Evolutionary conservation across 1,140 invertebrate species (phyloP).

Genomic region (Drosophila simulans): DNA sequence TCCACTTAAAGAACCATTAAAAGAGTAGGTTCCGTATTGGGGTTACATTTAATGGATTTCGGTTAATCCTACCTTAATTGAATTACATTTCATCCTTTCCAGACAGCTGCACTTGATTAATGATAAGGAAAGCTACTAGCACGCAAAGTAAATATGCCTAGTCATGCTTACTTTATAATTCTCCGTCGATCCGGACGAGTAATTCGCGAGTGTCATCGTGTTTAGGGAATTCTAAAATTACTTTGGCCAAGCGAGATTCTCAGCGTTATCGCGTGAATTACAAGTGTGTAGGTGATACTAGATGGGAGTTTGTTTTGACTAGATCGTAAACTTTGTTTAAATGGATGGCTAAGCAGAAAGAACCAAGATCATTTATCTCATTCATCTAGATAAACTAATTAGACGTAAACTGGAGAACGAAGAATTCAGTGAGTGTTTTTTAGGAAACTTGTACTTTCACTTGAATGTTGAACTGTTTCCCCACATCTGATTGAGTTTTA

Average conservation of each 20-base stretch:
- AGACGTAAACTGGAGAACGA: neutral
- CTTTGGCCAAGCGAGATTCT: slow-evolving; percentile 1
- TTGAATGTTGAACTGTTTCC: too few species aligned
- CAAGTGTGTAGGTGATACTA: slow-evolving; percentile 2
- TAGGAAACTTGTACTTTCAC: too few species aligned
- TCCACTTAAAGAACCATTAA: too few species aligned
- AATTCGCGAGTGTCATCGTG: slow-evolving; percentile 8
- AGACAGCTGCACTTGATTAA: neutral
- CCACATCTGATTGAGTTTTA: too few species aligned
- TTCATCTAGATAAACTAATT: too few species aligned
- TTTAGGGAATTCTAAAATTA: neutral
- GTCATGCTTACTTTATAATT: slow-evolving; percentile 54
- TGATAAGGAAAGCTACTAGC: slow-evolving; percentile 11
- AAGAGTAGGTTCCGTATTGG: too few species aligned
- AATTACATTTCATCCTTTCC: too few species aligned
- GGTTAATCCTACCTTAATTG: too few species aligned
- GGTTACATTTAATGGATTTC: neutral
- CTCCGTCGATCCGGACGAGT: neutral
- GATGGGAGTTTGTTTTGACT: neutral
- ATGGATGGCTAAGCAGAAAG: neutral
- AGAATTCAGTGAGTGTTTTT: neutral
- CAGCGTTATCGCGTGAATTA: slow-evolving; percentile 9
- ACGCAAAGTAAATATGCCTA: neutral
- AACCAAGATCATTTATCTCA: neutral
- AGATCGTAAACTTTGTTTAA: neutral